Conservation (phyloP, 2,797 vertebrate genomes). For the Rhinatrema bivittatum region DNA sequence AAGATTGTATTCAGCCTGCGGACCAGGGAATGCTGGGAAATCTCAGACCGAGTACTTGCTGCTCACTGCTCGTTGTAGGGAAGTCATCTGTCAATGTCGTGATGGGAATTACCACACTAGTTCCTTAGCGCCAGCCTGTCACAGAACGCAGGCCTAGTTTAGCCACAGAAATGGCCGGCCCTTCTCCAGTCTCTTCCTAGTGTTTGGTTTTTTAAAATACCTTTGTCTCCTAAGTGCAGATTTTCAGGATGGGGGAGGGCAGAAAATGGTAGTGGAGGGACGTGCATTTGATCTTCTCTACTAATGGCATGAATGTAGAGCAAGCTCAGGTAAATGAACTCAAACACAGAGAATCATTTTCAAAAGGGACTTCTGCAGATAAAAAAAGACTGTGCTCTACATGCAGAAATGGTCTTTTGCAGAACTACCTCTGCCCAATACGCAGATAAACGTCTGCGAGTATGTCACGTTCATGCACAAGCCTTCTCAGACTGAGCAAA, state of each 20-base stretch:
- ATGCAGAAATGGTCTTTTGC: too few relatives aligned
- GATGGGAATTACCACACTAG: constrained; percentile 9
- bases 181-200: constrained; percentile 23
- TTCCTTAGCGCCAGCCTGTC: constrained; percentile 12
- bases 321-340: too few relatives aligned
- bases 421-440: too few relatives aligned
- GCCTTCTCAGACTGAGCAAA: too few relatives aligned
- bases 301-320: constrained; percentile 1
- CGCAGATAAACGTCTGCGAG: too few relatives aligned
- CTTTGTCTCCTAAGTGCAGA: constrained; percentile 6
- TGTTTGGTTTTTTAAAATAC: constrained; percentile 9
- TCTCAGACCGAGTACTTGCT: constrained; percentile 20
- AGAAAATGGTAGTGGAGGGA: too few relatives aligned
- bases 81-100: constrained; percentile 37
- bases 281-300: not conserved
- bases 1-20: constrained; percentile 27
- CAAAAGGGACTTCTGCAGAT: too few relatives aligned
- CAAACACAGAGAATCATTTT: too few relatives aligned
- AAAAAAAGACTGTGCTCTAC: too few relatives aligned
- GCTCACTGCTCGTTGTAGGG: constrained; percentile 15
- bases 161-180: constrained; percentile 20
- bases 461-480: too few relatives aligned
- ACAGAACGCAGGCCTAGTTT: not conserved
- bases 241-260: not conserved
- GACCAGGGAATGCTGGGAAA: constrained; percentile 26